These are phyloP conservation scores for Nibea coibor DNA, from an alignment of 2,113 vertebrate species.

Conservation along the genomic window DNA sequence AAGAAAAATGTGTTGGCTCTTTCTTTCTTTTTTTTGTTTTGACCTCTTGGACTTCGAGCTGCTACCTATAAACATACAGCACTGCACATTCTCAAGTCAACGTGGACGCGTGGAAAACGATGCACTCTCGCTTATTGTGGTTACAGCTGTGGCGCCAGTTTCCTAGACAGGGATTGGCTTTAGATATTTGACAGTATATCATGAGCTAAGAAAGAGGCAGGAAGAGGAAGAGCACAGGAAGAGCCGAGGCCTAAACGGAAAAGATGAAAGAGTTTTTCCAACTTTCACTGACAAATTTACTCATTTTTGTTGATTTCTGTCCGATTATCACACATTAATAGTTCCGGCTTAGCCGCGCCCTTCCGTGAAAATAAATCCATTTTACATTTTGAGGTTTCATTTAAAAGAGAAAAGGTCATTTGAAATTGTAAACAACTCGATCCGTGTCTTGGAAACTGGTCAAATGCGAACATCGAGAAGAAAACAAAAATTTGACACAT, in stretches of 20 bases:
- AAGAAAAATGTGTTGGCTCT: constrained; percentile 43
- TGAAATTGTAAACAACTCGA: neutral
- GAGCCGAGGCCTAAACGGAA: too few relatives aligned
- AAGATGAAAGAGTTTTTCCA: too few relatives aligned
- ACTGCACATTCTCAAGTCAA: constrained; percentile 61
- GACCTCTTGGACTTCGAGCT: constrained; percentile 49
- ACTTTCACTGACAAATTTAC: too few relatives aligned
- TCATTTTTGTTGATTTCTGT: too few relatives aligned
- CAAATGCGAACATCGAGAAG: neutral
- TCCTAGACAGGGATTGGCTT: constrained; percentile 10
- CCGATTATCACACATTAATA: neutral
- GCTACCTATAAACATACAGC: constrained; percentile 47
- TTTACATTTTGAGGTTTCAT: neutral
- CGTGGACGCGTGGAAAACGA: constrained; percentile 27
- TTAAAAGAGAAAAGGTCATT: neutral
- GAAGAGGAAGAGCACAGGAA: too few relatives aligned
- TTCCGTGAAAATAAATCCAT: too few relatives aligned
- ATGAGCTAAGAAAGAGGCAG: neutral
- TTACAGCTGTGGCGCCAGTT: constrained; percentile 28
- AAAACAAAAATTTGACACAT: constrained; percentile 26
- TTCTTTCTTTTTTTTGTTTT: neutral
- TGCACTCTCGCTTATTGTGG: neutral
- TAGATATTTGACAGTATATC: neutral
- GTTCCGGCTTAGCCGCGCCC: neutral
- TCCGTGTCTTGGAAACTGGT: constrained; percentile 29